Conservation (phyloP, 2,113 vertebrate genomes). For the Aegotheles bennettii region DNA sequence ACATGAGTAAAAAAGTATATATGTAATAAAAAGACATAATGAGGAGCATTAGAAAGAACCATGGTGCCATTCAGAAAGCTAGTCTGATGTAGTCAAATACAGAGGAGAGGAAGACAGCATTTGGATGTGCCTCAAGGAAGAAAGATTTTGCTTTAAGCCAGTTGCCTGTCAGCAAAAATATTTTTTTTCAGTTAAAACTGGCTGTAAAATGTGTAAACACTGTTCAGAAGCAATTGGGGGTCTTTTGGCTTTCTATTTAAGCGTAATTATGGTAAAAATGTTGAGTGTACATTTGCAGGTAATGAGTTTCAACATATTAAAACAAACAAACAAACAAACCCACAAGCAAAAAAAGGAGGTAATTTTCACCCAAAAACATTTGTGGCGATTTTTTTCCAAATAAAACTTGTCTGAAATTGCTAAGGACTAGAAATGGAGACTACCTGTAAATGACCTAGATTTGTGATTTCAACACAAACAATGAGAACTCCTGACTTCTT, state of each 20-base stretch:
- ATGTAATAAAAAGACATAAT: neutral
- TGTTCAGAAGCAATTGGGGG: neutral
- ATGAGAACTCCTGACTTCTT: neutral
- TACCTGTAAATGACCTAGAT: neutral
- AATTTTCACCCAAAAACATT: neutral
- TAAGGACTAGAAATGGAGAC: neutral
- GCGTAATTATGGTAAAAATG: neutral
- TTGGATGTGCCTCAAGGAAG: neutral
- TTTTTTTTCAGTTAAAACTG: neutral
- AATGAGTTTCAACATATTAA: neutral
- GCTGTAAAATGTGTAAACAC: neutral
- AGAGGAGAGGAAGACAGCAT: neutral
- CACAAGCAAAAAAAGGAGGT: accelerated
- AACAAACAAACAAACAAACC: neutral
- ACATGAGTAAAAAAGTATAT: neutral
- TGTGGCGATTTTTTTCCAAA: neutral
- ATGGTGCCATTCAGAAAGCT: neutral
- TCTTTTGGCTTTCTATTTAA: neutral
- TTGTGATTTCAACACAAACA: neutral
- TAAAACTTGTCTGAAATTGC: neutral
- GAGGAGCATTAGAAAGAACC: neutral
- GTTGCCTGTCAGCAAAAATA: neutral
- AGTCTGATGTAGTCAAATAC: neutral
- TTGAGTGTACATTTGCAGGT: neutral
- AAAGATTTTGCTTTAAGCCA: neutral